Percentiles rank a stretch among this genome's conserved stretches.
phyloP scores from a whole-genome alignment of 2,888 invertebrate species.

The Metellina segmentata region DNA sequence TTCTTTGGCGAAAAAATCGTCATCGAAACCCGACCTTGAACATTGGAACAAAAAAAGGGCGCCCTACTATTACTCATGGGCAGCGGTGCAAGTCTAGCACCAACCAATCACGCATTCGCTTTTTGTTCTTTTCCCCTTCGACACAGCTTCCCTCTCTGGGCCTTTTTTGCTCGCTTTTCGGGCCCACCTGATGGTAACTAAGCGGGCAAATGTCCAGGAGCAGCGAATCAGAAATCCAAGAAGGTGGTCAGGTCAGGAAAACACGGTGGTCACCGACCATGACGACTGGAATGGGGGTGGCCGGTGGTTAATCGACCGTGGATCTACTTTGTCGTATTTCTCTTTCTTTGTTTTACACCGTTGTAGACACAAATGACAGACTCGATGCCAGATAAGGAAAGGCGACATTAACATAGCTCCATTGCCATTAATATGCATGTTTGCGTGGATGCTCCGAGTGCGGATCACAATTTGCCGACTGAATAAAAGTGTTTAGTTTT shows the following conservation, averaged over 20 bases:
- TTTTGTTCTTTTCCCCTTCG: slow-evolving; percentile 1
- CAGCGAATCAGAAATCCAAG: slow-evolving; percentile 60
- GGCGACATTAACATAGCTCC: not conserved
- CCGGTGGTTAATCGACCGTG: slow-evolving; percentile 59
- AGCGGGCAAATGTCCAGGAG: slow-evolving; percentile 62
- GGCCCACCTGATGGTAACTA: slow-evolving; percentile 59
- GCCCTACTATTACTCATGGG: slow-evolving; percentile 61
- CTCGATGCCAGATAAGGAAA: not conserved
- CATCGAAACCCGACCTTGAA: slow-evolving; percentile 46
- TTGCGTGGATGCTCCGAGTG: too few relatives aligned
- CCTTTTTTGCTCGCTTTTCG: slow-evolving; percentile 36
- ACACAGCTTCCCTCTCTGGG: not conserved
- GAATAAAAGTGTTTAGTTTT: too few relatives aligned
- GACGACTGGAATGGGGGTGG: slow-evolving; percentile 50
- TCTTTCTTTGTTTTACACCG: slow-evolving; percentile 59
- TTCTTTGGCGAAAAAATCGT: slow-evolving; percentile 27
- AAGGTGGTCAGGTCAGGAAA: slow-evolving; percentile 68
- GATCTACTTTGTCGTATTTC: slow-evolving; percentile 49
- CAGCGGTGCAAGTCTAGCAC: slow-evolving; percentile 52
- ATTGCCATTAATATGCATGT: not conserved
- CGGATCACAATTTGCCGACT: too few relatives aligned
- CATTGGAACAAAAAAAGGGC: not conserved
- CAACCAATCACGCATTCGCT: slow-evolving; percentile 55
- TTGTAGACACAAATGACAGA: slow-evolving; percentile 15
- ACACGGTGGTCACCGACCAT: slow-evolving; percentile 57